Evolutionary conservation across 1,140 invertebrate species (phyloP).

Genomic region (Aphelenchoides avenae): DNA sequence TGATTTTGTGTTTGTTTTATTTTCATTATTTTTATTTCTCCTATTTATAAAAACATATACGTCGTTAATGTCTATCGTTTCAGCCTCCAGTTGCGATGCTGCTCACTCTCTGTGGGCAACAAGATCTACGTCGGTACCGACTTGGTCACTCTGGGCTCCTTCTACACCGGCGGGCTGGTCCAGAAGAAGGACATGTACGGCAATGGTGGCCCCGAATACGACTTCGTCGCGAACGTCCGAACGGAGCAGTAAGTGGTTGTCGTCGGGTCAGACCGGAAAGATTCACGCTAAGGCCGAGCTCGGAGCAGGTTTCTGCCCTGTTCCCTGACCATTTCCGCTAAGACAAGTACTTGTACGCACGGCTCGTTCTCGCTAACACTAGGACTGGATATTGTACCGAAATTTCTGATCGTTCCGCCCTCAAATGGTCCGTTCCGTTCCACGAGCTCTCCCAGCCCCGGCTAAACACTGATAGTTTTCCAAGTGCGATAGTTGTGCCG

Average conservation of each 20-base stretch:
- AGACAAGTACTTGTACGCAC: too few species aligned
- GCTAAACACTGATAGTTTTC: neutral
- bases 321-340: too few species aligned
- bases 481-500: neutral
- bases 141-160: conserved; percentile 48
- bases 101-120: conserved; percentile 35
- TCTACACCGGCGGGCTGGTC: conserved; percentile 42
- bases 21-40: too few species aligned
- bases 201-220: conserved; percentile 47
- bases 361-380: too few species aligned
- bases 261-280: neutral
- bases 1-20: too few species aligned
- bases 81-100: conserved; percentile 55
- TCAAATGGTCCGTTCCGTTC: too few species aligned
- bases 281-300: too few species aligned
- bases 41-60: too few species aligned
- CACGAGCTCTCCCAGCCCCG: too few species aligned
- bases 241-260: conserved; percentile 48
- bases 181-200: conserved; percentile 46
- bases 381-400: neutral
- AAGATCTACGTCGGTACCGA: conserved; percentile 58
- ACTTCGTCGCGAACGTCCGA: conserved; percentile 54
- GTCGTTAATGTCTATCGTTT: too few species aligned
- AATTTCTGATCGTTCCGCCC: neutral
- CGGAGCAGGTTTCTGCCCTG: too few species aligned